A percentile compares a stretch with the other conserved stretches of the same genome.
These are phyloP conservation scores for Helicoverpa armigera DNA, from an alignment of 1,140 invertebrate genomes.

Conservation along the genomic window DNA sequence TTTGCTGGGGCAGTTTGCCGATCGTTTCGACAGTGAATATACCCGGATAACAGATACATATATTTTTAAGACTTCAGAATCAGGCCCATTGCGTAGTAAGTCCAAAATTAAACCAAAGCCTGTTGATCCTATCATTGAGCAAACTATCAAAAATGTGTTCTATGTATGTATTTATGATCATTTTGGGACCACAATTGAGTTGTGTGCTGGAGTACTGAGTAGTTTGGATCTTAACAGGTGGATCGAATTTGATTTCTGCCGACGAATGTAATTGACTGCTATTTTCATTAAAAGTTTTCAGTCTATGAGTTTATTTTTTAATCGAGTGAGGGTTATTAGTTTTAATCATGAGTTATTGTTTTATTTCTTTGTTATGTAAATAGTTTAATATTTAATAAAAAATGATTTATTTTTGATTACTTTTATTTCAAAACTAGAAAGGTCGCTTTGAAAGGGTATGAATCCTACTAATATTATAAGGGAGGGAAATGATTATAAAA, in stretches of 20 bases:
- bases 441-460: too few species aligned
- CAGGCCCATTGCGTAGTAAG: not conserved
- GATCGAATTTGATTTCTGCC: slow-evolving; percentile 80
- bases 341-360: not conserved
- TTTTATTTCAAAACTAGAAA: not conserved
- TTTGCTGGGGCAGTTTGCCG: slow-evolving; percentile 68
- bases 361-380: slow-evolving; percentile 11
- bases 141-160: slow-evolving; percentile 66
- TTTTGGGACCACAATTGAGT: slow-evolving; percentile 66
- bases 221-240: slow-evolving; percentile 77
- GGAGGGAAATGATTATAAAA: too few species aligned
- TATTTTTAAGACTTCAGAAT: not conserved
- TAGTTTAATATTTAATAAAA: not conserved
- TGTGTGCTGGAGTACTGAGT: slow-evolving; percentile 71
- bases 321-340: not conserved
- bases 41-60: slow-evolving; percentile 29
- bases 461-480: too few species aligned
- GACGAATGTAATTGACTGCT: not conserved
- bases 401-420: not conserved
- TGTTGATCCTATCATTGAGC: slow-evolving; percentile 42
- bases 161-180: slow-evolving; percentile 71
- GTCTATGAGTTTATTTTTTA: not conserved
- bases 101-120: not conserved
- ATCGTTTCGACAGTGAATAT: slow-evolving; percentile 71
- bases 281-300: not conserved